These are phyloP conservation scores for Morelia viridis DNA, from an alignment of 2,797 vertebrate genomes.

Conservation along the genomic window DNA sequence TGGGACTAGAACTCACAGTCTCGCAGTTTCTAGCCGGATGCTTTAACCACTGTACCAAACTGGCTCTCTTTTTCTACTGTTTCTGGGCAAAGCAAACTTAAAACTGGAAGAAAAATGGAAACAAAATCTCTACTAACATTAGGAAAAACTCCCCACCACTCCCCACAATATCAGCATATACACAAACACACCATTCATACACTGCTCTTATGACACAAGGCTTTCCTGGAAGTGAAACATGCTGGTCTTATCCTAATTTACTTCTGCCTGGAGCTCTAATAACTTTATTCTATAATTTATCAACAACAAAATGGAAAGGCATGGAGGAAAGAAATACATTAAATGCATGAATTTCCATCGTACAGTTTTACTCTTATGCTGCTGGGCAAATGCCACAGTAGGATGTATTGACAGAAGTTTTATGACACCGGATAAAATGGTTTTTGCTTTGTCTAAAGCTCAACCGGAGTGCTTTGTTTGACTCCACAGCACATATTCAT, in stretches of 20 bases:
- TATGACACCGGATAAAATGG: conserved; percentile 11
- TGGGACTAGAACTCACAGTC: too few species aligned
- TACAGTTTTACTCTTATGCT: conserved; percentile 1
- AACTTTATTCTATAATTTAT: conserved; percentile 29
- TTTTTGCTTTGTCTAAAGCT: conserved; percentile 1
- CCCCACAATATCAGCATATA: not conserved
- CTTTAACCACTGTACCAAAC: not conserved
- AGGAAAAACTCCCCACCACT: not conserved
- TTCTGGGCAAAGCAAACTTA: not conserved
- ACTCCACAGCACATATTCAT: not conserved
- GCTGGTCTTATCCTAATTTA: conserved; percentile 26
- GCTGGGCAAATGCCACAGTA: not conserved
- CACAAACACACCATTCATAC: not conserved
- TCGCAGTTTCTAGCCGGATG: too few species aligned
- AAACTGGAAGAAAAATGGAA: not conserved
- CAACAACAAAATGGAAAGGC: conserved; percentile 1
- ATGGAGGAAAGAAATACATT: conserved; percentile 7
- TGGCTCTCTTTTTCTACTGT: not conserved
- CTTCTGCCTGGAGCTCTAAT: conserved; percentile 20
- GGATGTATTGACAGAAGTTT: conserved; percentile 19
- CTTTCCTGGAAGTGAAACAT: not conserved
- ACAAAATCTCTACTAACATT: not conserved
- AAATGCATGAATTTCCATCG: not conserved
- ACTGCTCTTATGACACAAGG: not conserved
- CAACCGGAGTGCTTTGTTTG: not conserved